A percentile compares a stretch with the other conserved stretches of the same genome.
Conservation (phyloP, 1,140 invertebrate genomes). For the Spodoptera litura region DNA sequence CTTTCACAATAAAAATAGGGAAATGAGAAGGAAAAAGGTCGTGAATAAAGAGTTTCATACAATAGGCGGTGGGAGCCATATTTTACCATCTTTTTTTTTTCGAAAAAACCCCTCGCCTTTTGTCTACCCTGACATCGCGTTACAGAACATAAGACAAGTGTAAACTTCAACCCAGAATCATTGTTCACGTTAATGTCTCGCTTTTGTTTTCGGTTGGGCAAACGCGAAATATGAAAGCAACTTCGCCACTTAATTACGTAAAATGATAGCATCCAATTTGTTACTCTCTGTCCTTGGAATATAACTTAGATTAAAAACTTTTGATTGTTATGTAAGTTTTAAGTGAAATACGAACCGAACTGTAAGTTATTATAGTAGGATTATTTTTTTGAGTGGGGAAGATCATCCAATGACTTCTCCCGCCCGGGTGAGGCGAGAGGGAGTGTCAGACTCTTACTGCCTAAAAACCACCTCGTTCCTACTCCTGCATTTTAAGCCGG, state of each 20-base stretch:
- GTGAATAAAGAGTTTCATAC: conserved; percentile 71
- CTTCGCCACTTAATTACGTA: conserved; percentile 34
- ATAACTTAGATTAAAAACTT: conserved; percentile 35
- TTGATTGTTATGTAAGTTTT: conserved; percentile 40
- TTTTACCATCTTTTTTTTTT: conserved; percentile 74
- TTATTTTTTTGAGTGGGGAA: too few relatives aligned
- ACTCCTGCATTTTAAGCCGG: too few relatives aligned
- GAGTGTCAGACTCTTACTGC: too few relatives aligned
- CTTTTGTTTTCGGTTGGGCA: conserved; percentile 32
- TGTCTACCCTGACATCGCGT: conserved; percentile 77
- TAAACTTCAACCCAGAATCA: conserved; percentile 65
- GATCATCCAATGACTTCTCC: too few relatives aligned
- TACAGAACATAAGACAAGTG: conserved; percentile 77
- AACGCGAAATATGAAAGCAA: conserved; percentile 33
- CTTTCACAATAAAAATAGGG: conserved; percentile 78
- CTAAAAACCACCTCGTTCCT: too few relatives aligned
- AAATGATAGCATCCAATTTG: conserved; percentile 28
- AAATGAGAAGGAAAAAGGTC: conserved; percentile 79
- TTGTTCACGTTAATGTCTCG: conserved; percentile 65
- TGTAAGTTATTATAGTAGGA: conserved; percentile 9
- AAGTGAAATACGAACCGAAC: conserved; percentile 32
- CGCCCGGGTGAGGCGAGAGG: too few relatives aligned
- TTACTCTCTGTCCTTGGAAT: conserved; percentile 11
- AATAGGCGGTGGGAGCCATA: conserved; percentile 73
- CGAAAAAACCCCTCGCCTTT: conserved; percentile 67